Evolutionary conservation across 1,140 invertebrate species (phyloP).

Genomic region (Hypothenemus hampei): DNA sequence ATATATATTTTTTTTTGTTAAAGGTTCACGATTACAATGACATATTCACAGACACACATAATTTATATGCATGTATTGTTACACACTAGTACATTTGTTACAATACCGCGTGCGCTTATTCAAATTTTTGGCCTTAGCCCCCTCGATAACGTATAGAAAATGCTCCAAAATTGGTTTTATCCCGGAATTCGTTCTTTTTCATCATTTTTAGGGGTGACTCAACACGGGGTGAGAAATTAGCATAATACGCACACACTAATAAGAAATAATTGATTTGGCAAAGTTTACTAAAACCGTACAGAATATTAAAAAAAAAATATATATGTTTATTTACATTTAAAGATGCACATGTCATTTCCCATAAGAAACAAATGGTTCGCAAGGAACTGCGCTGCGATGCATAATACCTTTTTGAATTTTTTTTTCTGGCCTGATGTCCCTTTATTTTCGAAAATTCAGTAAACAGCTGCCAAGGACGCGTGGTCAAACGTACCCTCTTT

Average conservation of each 20-base stretch:
- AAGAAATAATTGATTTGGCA: conserved; percentile 6
- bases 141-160: conserved; percentile 17
- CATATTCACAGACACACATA: conserved; percentile 35
- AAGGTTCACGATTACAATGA: conserved; percentile 35
- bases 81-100: conserved; percentile 36
- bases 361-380: too few relatives aligned
- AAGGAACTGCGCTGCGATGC: too few relatives aligned
- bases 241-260: conserved; percentile 21
- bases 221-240: conserved; percentile 16
- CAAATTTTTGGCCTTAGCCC: conserved; percentile 29
- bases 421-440: conserved; percentile 6
- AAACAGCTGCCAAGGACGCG: conserved; percentile 21
- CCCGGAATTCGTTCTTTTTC: conserved; percentile 22
- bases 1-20: conserved; percentile 27
- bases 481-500: conserved; percentile 22
- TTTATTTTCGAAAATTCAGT: conserved; percentile 21
- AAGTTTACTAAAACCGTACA: too few relatives aligned
- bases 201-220: conserved; percentile 24
- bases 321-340: too few relatives aligned
- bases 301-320: too few relatives aligned
- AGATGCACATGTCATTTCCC: too few relatives aligned
- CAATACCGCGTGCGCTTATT: conserved; percentile 36
- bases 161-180: conserved; percentile 23
- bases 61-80: conserved; percentile 39
- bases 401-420: too few relatives aligned